Evolutionary conservation across 1,140 invertebrate species (phyloP).

Genomic region (Atta colombica): DNA sequence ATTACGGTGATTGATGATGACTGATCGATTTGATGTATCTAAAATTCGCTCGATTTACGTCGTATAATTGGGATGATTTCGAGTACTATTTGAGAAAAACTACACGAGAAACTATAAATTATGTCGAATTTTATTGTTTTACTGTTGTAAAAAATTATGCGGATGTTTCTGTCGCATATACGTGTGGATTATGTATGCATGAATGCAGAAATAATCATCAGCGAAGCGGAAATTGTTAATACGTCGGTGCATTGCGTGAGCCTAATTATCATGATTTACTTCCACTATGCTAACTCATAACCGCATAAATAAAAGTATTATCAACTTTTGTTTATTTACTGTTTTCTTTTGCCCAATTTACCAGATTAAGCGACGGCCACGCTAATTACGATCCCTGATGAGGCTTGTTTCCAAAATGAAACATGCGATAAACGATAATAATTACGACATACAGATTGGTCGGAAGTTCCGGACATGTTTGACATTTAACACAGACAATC

Average conservation of each 20-base stretch:
- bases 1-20: constrained; percentile 26
- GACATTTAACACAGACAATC: constrained; percentile 60
- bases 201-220: constrained; percentile 36
- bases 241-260: neutral
- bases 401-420: neutral
- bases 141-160: neutral
- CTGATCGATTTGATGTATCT: constrained; percentile 16
- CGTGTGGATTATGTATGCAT: constrained; percentile 9
- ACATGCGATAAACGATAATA: constrained; percentile 28
- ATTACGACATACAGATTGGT: constrained; percentile 40
- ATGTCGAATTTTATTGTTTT: neutral
- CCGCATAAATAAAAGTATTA: constrained; percentile 5
- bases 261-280: constrained; percentile 27
- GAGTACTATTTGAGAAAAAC: neutral
- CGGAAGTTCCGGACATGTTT: constrained; percentile 46
- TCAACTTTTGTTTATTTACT: neutral
- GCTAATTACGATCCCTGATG: constrained; percentile 34
- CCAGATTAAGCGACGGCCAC: neutral
- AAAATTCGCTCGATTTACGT: constrained; percentile 22
- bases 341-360: neutral
- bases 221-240: constrained; percentile 35
- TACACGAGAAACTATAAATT: constrained; percentile 4
- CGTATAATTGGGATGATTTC: neutral
- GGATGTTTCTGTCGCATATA: neutral
- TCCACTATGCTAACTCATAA: neutral